These are phyloP conservation scores for Xenopus tropicalis DNA, from an alignment of 2,113 vertebrate genomes.

Conservation along the genomic window UCB_Xtro_10.0 CM004447.2:108145001-108145500, in stretches of 20 bases:
- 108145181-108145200: no score
- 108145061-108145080: no score
- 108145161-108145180: no score
- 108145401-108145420: constrained; percentile 74
- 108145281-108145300: constrained; percentile 78
- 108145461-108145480: constrained; percentile 58
- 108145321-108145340: constrained; percentile 78
- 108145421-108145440: constrained; percentile 76
- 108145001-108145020: no score
- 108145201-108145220: constrained; percentile 55
- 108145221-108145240: constrained; percentile 74
- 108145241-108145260: constrained; percentile 76
- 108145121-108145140: no score
- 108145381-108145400: constrained; percentile 79
- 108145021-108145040: no score
- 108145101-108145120: no score
- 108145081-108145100: no score
- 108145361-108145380: constrained; percentile 80
- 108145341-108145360: constrained; percentile 78
- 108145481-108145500: constrained; percentile 69
- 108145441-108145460: constrained; percentile 58
- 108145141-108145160: no score
- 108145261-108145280: constrained; percentile 74
- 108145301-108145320: constrained; percentile 81
- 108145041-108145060: no score